Evolutionary conservation across 2,888 invertebrate genomes (phyloP), one percentile per base, ranked within the genome.

Genomic region (Diarsia dahlii): DNA sequence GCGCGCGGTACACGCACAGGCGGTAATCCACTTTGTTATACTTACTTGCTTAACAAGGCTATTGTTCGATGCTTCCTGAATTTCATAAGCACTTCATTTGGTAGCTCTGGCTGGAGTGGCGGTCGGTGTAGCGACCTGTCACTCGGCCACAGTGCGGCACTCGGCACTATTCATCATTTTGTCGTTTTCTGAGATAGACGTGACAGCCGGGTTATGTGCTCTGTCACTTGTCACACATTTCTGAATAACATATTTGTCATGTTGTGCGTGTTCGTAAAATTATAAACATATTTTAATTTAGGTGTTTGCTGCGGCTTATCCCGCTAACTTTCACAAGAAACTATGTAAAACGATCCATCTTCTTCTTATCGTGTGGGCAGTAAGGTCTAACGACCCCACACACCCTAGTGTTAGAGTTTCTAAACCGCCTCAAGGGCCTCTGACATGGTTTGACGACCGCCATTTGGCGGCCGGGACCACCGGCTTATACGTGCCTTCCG

Each of bases 211-310:
- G 48, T 2, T 34, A 34, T 46, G 46, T 52, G 23, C 10, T 34
- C 20, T 64, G 48, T 54, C 52, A n/a, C 63, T 56, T 34, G 28
- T 58, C 28, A 66, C 39, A 45, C 20, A 39, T 45, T 45, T 39
- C 34, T 60, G 20, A 50, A 66, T 52, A 52, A 62, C 52, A 56
- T 34, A 52, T 39, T 39, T 56, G 69, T 50, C 34, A 50, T n/a
- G 34, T 48, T 58, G 64, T 56, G 72, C 58, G 13, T 54, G 23
- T 62, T 12, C 48, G 45, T 67, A 63, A 64, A 23, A 75, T 78
- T 62, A 74, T 81, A 78, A 78, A 85, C 70, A 63, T 60, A 76
- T 76, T 70, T 74, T 60, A 68, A 69, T 71, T 39, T 58, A 64
- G 71, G 54, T 60, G 64, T 15, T 10, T 63, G 63, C 39, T 58